Evolutionary conservation across 2,888 invertebrate species (phyloP), one percentile per base, ranked within the genome.

Genomic region (Leucophenga maculata): DNA sequence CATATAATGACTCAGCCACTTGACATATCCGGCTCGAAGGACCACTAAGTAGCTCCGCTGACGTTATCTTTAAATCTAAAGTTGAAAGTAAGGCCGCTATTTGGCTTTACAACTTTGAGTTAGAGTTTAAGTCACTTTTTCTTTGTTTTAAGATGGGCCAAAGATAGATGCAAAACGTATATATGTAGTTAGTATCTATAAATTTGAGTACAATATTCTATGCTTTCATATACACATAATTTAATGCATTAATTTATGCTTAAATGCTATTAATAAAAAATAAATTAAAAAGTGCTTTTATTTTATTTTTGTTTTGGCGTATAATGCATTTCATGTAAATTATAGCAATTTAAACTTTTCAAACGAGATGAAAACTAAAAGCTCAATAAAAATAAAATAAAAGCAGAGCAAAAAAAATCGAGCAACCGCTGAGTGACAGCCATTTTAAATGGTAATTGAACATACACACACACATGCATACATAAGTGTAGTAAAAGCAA

Each of bases 391-490:
- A 78, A 31, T n/a, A 65, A 3, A 14, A 16, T 1, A 31, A 13
- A 31, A 65, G 22, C n/a, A n/a, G n/a, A n/a, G n/a, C n/a, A n/a
- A n/a, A n/a, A 71, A 73, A 74, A 83, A 83, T 82, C 75, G 77
- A 73, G 67, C 77, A 74, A 73, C 8, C 60, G 26, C 84, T 74
- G 76, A 77, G 82, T 78, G 83, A 85, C 83, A 83, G 85, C 83
- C 83, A 83, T 83, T 83, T 83, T 83, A 83, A 85, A 85, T 80
- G 84, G 82, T 83, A 82, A 85, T 82, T 80, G 77, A 78, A 78
- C 76, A 75, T 74, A 16, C 44, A 62, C 70, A 55, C 32, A 62
- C 26, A 59, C 48, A 70, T 39, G 72, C 68, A 70, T 69, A 71
- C 70, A 71, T 66, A 8, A 13, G n/a, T n/a, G n/a, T n/a, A 1